These are phyloP conservation scores for Chrysaora quinquecirrha DNA, from an alignment of 30 jellyfish, hydroid and myxozoan species.

Conservation along the genomic window DNA sequence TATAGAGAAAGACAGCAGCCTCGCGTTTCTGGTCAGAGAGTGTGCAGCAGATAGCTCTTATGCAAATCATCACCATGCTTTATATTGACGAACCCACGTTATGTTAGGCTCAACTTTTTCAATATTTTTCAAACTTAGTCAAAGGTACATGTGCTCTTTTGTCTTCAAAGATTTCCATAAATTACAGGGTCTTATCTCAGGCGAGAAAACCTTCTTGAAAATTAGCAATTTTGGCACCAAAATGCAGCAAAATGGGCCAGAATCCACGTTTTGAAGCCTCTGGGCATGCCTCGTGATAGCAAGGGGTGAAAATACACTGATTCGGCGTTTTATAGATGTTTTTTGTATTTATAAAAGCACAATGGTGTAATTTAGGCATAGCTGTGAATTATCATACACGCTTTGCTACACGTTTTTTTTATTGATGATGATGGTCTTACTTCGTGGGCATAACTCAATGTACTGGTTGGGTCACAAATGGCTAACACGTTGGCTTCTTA, in stretches of 20 bases:
- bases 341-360: slow-evolving; percentile 57
- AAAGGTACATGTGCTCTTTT: slow-evolving; percentile 92
- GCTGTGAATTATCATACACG: slow-evolving; percentile 79
- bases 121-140: slow-evolving; percentile 75
- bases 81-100: slow-evolving; percentile 73
- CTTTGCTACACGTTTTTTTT: slow-evolving; percentile 54
- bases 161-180: slow-evolving; percentile 86
- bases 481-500: slow-evolving; percentile 51
- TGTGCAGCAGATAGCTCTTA: slow-evolving; percentile 41
- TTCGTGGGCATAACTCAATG: background rate
- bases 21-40: slow-evolving; percentile 56
- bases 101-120: slow-evolving; percentile 65
- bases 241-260: slow-evolving; percentile 14
- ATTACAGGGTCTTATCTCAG: slow-evolving; percentile 64
- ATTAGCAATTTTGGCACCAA: slow-evolving; percentile 54
- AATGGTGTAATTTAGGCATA: slow-evolving; percentile 84
- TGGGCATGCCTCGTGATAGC: slow-evolving; percentile 9
- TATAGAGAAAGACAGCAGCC: slow-evolving; percentile 44
- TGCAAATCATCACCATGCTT: slow-evolving; percentile 75
- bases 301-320: slow-evolving; percentile 12
- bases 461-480: slow-evolving; percentile 43
- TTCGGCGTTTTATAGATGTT: slow-evolving; percentile 56
- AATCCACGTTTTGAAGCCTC: slow-evolving; percentile 16
- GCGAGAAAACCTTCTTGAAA: slow-evolving; percentile 32
- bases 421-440: background rate